A percentile compares a stretch with the other conserved stretches of the same genome.
phyloP scores from a whole-genome alignment of 2,888 invertebrate species.

The Myopa tessellatipennis region DNA sequence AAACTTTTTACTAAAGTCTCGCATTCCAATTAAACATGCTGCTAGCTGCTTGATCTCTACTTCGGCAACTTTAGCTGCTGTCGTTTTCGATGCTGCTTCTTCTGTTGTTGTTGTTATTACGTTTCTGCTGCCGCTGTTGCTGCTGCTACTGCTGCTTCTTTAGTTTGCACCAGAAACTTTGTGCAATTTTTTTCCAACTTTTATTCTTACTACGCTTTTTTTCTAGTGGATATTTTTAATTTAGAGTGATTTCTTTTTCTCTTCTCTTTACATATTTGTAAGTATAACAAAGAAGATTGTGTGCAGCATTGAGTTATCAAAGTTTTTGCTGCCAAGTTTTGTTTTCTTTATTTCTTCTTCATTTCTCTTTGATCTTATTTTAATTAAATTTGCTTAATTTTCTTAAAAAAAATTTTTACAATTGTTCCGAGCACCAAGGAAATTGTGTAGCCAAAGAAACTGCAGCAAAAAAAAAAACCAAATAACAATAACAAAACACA shows the following conservation, averaged over 20 bases:
- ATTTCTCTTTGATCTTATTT: slow-evolving; percentile 13
- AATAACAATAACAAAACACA: slow-evolving; percentile 6
- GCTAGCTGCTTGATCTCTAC: slow-evolving; percentile 21
- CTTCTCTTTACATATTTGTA: slow-evolving; percentile 15
- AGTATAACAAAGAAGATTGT: slow-evolving; percentile 1
- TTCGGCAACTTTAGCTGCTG: not conserved
- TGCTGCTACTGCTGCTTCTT: slow-evolving; percentile 28
- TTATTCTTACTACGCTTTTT: slow-evolving; percentile 13
- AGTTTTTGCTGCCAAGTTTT: slow-evolving; percentile 23
- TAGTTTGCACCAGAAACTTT: slow-evolving; percentile 24
- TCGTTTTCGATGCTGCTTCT: slow-evolving; percentile 10
- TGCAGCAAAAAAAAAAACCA: not conserved
- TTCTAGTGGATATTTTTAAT: slow-evolving; percentile 8
- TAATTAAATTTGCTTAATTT: slow-evolving; percentile 19
- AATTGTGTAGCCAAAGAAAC: not conserved
- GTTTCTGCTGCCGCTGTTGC: slow-evolving; percentile 18
- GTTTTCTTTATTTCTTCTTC: slow-evolving; percentile 16
- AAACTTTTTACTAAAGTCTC: slow-evolving; percentile 55
- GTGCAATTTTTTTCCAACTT: slow-evolving; percentile 24
- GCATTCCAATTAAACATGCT: slow-evolving; percentile 52
- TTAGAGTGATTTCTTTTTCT: not conserved
- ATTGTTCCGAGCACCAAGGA: slow-evolving; percentile 12
- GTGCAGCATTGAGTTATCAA: slow-evolving; percentile 11
- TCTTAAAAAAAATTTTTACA: not conserved
- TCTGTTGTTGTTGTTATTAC: slow-evolving; percentile 22